Base-by-base conservation (phyloP, 2,888 invertebrate species). In the Drosophila buzzatii region DNA sequence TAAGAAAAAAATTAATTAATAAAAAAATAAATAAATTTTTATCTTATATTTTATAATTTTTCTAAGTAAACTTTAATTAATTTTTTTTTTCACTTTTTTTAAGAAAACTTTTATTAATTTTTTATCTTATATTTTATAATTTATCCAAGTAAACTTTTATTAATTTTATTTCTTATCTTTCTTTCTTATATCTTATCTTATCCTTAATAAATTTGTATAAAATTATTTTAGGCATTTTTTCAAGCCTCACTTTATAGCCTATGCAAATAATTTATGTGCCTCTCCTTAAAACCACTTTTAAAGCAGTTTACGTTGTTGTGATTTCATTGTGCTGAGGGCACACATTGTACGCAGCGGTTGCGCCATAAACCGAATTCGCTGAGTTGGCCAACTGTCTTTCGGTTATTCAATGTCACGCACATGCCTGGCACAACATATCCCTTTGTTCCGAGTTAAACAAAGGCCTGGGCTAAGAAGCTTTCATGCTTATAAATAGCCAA, bases 361-460 rank as follows among this genome's bases (percentile, higher is more conserved):
- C 42, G 51, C 12, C 77, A 73, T 77, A 66, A 77, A 55, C 77
- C 33, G 63, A 74, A 67, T 77, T 61, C 60, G 77, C 77, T 67
- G 70, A 77, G 45, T 64, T 61, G 64, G 77, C 77, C 53, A 65
- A 60, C 41, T 27, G 49, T 63, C 55, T 57, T 63, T 59, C 16
- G 60, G 70, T 52, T 51, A 61, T 73, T 77, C 60, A 70, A 67
- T 70, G 77, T 70, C 74, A 58, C 57, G 74, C 74, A 77, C 77
- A 49, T 73, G 73, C 65, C 59, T 33, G 39, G 53, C 41, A 45
- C 69, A 64, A 56, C 59, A 56, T 39, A 41, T 57, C 51, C 59
- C 18, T 51, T 53, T 45, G 55, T 37, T 35, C 23, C 7, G 1
- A 12, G 45, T 7, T 27, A 55, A 31, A 56, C 47, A 61, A 58